A percentile compares a stretch with the other conserved stretches of the same genome.
Conservation (phyloP, 2,797 vertebrate genomes). For the Myiotriccus ornatus region DNA sequence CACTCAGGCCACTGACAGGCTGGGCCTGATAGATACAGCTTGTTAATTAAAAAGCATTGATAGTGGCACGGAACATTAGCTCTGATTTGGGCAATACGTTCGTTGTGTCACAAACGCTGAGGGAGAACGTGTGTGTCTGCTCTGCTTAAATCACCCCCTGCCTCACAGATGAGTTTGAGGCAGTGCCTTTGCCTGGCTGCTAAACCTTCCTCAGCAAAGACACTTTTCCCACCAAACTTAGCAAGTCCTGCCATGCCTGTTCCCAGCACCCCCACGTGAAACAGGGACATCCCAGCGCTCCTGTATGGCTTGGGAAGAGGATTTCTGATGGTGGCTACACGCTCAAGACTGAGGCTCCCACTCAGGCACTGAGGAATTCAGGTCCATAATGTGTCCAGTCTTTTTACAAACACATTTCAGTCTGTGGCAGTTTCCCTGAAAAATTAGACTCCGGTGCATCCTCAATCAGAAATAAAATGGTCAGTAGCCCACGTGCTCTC, state of each 20-base stretch:
- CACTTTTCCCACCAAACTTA: neutral
- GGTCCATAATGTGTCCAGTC: neutral
- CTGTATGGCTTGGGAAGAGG: neutral
- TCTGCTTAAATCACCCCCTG: neutral
- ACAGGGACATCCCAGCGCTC: neutral
- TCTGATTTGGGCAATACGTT: neutral
- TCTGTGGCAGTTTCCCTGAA: neutral
- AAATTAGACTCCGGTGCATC: neutral
- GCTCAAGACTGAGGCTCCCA: neutral
- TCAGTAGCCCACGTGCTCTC: neutral
- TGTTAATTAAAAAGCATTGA: neutral
- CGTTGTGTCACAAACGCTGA: neutral
- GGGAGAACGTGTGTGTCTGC: neutral
- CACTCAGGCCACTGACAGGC: neutral
- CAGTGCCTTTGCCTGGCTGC: neutral
- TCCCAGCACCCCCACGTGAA: fast-evolving
- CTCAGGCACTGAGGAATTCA: neutral
- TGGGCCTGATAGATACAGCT: neutral
- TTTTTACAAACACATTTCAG: neutral
- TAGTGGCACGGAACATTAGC: neutral
- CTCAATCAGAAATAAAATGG: neutral
- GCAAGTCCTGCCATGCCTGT: fast-evolving
- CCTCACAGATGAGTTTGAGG: fast-evolving
- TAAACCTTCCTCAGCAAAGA: neutral
- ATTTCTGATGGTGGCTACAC: fast-evolving